phyloP scores from a whole-genome alignment of 2,888 invertebrate genomes.

The Scaptomyza polygonia region DNA sequence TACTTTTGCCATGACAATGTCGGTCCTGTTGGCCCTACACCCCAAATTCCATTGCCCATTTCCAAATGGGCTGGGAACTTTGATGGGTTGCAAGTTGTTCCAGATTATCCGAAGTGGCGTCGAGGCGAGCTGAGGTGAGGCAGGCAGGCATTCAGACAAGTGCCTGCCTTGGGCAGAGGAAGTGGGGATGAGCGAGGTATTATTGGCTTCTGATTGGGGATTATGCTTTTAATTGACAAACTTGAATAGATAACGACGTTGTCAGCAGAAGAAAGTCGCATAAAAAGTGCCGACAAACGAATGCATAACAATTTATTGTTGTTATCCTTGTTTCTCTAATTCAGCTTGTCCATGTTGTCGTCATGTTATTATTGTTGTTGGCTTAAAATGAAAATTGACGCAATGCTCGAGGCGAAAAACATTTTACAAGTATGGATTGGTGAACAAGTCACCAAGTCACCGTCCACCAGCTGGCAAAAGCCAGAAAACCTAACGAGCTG shows the following conservation, averaged over 20 bases:
- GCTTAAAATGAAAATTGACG: conserved; percentile 58
- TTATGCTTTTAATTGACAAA: conserved; percentile 79
- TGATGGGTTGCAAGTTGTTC: conserved; percentile 67
- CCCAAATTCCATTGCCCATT: background rate
- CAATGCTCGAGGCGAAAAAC: conserved; percentile 31
- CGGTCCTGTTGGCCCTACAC: conserved; percentile 23
- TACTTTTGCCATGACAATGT: conserved; percentile 78
- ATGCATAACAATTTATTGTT: conserved; percentile 68
- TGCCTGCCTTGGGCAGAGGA: conserved; percentile 11
- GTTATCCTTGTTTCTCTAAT: conserved; percentile 20
- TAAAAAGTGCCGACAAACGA: conserved; percentile 73
- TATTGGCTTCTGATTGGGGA: conserved; percentile 81
- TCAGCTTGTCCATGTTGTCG: conserved; percentile 5
- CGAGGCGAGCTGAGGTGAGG: conserved; percentile 32
- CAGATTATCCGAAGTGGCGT: too few relatives aligned
- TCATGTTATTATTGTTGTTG: conserved; percentile 28
- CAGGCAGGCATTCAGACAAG: conserved; percentile 15
- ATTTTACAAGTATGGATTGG: conserved; percentile 26
- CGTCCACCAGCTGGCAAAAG: background rate
- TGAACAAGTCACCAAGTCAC: too few relatives aligned
- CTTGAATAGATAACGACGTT: conserved; percentile 79
- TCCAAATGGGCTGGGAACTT: conserved; percentile 37
- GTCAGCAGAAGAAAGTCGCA: conserved; percentile 72
- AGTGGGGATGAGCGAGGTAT: conserved; percentile 51
- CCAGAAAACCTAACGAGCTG: conserved; percentile 26